These are phyloP conservation scores for Ammospiza maritima DNA, from an alignment of 2,797 vertebrate species.

Conservation along the genomic window DNA sequence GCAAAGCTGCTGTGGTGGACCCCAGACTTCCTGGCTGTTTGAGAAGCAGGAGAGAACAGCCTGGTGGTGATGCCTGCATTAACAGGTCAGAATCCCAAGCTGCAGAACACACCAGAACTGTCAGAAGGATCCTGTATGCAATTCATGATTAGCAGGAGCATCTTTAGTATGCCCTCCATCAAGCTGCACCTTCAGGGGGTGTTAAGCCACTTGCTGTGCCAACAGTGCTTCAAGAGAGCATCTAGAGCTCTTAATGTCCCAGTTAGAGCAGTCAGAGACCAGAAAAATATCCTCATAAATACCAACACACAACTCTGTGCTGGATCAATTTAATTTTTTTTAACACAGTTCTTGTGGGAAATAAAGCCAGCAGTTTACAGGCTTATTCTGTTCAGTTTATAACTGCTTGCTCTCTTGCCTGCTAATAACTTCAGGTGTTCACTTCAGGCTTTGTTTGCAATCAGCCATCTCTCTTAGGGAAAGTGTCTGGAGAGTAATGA, in stretches of 20 bases:
- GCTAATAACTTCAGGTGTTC: neutral
- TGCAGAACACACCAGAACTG: neutral
- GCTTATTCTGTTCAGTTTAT: neutral
- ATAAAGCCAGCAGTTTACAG: neutral
- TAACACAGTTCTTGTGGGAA: neutral
- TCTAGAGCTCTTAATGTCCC: neutral
- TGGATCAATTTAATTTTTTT: neutral
- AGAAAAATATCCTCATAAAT: neutral
- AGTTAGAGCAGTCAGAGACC: neutral
- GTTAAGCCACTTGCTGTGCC: neutral
- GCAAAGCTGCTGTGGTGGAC: neutral
- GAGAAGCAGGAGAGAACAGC: neutral
- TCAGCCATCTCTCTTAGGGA: neutral
- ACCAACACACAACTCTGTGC: neutral
- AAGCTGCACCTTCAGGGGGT: neutral
- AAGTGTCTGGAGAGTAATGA: neutral
- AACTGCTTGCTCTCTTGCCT: neutral
- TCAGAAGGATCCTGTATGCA: neutral
- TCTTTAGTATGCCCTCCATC: neutral
- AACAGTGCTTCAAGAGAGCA: neutral
- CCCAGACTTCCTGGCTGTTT: neutral
- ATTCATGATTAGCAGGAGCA: neutral
- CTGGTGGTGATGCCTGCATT: neutral
- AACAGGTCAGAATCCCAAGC: neutral
- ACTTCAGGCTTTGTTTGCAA: neutral